phyloP scores from a whole-genome alignment of 2,888 invertebrate species.

The Phania funesta region DNA sequence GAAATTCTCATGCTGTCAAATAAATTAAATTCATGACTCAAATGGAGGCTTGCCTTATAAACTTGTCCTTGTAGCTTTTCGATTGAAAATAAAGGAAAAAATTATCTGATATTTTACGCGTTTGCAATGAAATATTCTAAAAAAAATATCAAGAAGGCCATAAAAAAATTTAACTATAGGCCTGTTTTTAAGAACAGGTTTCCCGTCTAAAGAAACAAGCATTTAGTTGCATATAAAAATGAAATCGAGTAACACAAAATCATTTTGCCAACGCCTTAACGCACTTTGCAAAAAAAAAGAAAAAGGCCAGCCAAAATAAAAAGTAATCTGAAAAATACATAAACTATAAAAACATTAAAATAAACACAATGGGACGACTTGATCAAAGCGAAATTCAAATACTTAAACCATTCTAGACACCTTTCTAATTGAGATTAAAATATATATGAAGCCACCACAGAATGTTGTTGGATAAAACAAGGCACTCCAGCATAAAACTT shows the following conservation, averaged over 20 bases:
- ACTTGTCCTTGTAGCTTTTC: slow-evolving; percentile 61
- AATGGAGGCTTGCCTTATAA: slow-evolving; percentile 55
- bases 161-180: slow-evolving; percentile 58
- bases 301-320: slow-evolving; percentile 22
- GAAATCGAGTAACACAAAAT: slow-evolving; percentile 64
- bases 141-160: slow-evolving; percentile 48
- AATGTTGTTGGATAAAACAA: too few relatives aligned
- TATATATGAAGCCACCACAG: too few relatives aligned
- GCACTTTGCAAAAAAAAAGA: slow-evolving; percentile 58
- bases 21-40: slow-evolving; percentile 41
- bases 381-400: neutral
- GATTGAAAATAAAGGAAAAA: slow-evolving; percentile 22
- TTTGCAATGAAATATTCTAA: slow-evolving; percentile 8
- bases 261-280: slow-evolving; percentile 67
- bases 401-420: too few relatives aligned
- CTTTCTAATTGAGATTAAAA: too few relatives aligned
- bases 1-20: slow-evolving; percentile 31
- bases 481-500: neutral
- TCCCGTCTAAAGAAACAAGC: slow-evolving; percentile 44
- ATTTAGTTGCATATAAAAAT: slow-evolving; percentile 39
- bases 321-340: slow-evolving; percentile 41
- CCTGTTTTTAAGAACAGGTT: slow-evolving; percentile 66
- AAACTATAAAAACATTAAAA: slow-evolving; percentile 58
- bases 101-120: slow-evolving; percentile 45
- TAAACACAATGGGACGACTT: slow-evolving; percentile 23